Evolutionary conservation across 1,140 invertebrate genomes (phyloP), one percentile per base, ranked within the genome.

Genomic region (Drosophila nannoptera): DNA sequence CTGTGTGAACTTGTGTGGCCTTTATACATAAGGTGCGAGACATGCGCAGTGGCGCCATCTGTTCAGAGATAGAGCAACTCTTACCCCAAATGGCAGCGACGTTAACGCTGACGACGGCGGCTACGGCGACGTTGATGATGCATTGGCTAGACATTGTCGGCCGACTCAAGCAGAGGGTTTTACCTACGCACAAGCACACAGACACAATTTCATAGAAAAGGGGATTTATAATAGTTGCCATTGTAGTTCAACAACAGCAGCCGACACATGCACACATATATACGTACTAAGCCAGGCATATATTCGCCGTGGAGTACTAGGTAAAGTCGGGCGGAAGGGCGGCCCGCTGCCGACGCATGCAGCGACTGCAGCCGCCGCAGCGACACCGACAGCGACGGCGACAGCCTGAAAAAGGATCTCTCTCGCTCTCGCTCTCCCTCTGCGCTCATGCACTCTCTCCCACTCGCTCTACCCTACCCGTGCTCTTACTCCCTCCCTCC

Each of bases 381-480:
- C 36, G 32, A 35, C 31, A 31, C 16, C 33, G 45, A 43, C 62
- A 65, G 53, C 62, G 4, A 2, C 14, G 16, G 50, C 50, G 16
- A 16, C 35, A 48, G 45, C 65, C 67, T 62, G 74, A 71, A 77
- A 84, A 84, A 84, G 81, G 81, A 84, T 84, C 81, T 84, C 81
- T 84, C 81, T 80, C 76, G 67, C 81, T 84, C 81, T 80, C 76
- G 67, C 43, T 68, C 69, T 66, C 61, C 60, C 49, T 59, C 63
- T 45, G 42, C 11, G n/a, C 40, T 7, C 40, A 7, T 16, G 9
- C 4, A 36, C 45, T 29, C 50, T 16, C 48, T 60, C 48, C 35
- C 52, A 61, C 36, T 22, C 22, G 22, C 22, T 22, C 22, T 22
- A 22, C 22, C 22, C 22, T 22, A 22, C 22, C 22, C 22, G 22